phyloP scores from a whole-genome alignment of 2,888 invertebrate genomes.

The Cryptocephalus moraei region DNA sequence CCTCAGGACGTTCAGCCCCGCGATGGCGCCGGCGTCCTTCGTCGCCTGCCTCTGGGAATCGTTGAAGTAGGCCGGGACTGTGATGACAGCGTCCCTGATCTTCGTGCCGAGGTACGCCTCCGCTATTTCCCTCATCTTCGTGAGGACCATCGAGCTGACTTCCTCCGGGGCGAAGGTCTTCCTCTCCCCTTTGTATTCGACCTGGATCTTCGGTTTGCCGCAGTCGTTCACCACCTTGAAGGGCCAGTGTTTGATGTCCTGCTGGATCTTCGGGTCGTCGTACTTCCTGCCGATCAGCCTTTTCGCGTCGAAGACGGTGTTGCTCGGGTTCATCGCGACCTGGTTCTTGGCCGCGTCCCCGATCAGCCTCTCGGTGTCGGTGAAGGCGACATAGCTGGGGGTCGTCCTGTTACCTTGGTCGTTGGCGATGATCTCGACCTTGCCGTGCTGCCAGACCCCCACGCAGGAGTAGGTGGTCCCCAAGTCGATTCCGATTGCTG shows the following conservation, averaged over 20 bases:
- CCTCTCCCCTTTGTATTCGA: conserved; percentile 54
- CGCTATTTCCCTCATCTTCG: conserved; percentile 31
- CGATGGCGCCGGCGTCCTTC: conserved; percentile 62
- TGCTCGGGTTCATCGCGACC: conserved; percentile 61
- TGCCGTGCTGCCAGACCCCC: conserved; percentile 71
- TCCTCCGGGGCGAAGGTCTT: conserved; percentile 61
- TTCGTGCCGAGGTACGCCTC: conserved; percentile 40
- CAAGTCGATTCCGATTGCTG: conserved; percentile 69
- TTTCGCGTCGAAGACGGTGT: conserved; percentile 62
- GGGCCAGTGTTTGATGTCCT: conserved; percentile 78
- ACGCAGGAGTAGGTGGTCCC: conserved; percentile 85
- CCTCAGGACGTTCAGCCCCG: conserved; percentile 62
- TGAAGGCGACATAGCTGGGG: conserved; percentile 69
- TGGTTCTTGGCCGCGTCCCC: conserved; percentile 64
- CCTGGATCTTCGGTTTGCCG: conserved; percentile 58
- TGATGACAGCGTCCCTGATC: conserved; percentile 45
- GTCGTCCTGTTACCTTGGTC: conserved; percentile 79
- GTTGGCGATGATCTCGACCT: conserved; percentile 79
- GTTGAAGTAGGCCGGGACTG: conserved; percentile 37
- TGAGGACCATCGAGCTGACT: conserved; percentile 57
- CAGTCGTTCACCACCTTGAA: conserved; percentile 59
- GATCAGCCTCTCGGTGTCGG: conserved; percentile 55
- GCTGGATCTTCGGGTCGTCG: conserved; percentile 63
- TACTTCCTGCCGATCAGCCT: conserved; percentile 72
- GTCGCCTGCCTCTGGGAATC: conserved; percentile 68